phyloP scores from a whole-genome alignment of 2,888 invertebrate species.

The Lutraria lutraria region DNA sequence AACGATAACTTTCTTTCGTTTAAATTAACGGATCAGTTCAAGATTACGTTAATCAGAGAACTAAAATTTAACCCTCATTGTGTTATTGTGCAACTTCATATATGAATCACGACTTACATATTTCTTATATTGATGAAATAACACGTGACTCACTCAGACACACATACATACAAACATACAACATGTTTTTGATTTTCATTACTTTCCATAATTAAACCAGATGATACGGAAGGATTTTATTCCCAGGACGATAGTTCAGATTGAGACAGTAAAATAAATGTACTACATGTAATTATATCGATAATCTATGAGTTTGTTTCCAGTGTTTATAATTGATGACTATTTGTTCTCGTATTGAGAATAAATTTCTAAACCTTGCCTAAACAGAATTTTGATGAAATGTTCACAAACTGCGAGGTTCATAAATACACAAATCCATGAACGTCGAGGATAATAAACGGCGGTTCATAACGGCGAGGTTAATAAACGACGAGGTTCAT shows the following conservation, averaged over 20 bases:
- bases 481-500: no score
- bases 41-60: not conserved
- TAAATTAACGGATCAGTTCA: not conserved
- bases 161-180: not conserved
- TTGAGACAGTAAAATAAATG: not conserved
- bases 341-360: no score
- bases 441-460: no score
- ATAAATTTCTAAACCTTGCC: no score
- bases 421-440: no score
- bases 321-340: not conserved
- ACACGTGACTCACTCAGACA: not conserved
- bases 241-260: not conserved
- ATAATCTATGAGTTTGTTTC: not conserved
- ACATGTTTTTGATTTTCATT: not conserved
- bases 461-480: no score
- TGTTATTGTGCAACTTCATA: not conserved
- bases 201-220: constrained; percentile 6
- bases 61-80: not conserved
- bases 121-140: not conserved
- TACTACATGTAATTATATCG: not conserved
- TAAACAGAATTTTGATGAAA: no score
- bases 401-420: no score
- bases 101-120: constrained; percentile 14
- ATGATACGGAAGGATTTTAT: not conserved
- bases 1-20: not conserved